Evolutionary conservation across 2,113 vertebrate species (phyloP), one percentile per base, ranked within the genome.

Genomic region (Gnathonemus longibarbis): DNA sequence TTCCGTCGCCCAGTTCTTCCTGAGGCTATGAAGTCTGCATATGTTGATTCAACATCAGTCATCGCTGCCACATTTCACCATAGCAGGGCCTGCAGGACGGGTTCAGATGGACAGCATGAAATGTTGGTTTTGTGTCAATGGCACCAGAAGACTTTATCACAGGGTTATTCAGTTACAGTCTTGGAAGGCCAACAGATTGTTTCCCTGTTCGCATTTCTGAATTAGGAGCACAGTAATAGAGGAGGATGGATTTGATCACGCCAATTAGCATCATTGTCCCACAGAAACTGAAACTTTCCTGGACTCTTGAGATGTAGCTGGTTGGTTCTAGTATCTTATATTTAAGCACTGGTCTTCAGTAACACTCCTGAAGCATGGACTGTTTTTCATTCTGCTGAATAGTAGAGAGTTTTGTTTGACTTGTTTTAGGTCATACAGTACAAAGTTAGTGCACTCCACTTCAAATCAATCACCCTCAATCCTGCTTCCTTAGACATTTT

Each of bases 41-140:
- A 99, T 91, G 97, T 98, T 94, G 97, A 97, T 97, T 99, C 98
- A 95, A 98, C 97, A 97, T 99, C 98, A 97, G 98, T 98, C 98
- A 99, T 99, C 95, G 96, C 97, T 98, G 94, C 95, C 93, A 94
- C 96, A 96, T 98, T 95, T 97, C 96, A 96, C 96, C 97, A 97
- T 97, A 97, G 96, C 97, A 96, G 94, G 95, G 94, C 94, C 97
- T 98, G 90, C 4, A 92, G 50, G 52, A 66, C 70, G 90, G 89
- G 17, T 74, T 62, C 89, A 91, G 21, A 10, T 35, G 1, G 24
- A 27, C 39, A 27, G 45, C 45, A 50, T 88, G 50, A 56, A 42
- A 17, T 87, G 85, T 31, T 27, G 3, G 48, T 11, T 87, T n/a
- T 24, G 42, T 85, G 83, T 49, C 42, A 85, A 27, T 19, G 7